Base-by-base conservation (phyloP, 1,140 invertebrate genomes). In the Megalonaias nervosa region DNA sequence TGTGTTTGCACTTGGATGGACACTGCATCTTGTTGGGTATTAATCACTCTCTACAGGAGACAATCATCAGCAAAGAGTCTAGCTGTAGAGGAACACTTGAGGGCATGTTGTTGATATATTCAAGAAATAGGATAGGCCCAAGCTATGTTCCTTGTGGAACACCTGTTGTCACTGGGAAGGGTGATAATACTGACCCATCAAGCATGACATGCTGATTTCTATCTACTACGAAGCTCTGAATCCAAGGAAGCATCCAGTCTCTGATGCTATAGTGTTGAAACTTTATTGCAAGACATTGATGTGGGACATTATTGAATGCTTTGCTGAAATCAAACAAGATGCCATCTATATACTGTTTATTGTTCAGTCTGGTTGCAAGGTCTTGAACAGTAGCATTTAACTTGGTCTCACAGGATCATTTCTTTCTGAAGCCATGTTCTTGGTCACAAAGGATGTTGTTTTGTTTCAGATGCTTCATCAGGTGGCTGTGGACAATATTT, bases 81-180 rank as follows among this genome's bases (percentile, higher is more conserved):
- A 21, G 6, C 57, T 14, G 21, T 55, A 26, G 61, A 69, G n/a
- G 15, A 19, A 75, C 62, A 23, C 0, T 1, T 14, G 16, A 11
- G 12, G 62, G 61, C 13, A 77, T 19, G 60, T 82, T 74, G 38
- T 79, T 82, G 16, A 77, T 78, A 56, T 74, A 82, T 14, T 82
- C 4, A 15, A 82, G n/a, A 56, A 78, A 82, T 59, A 82, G 62
- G 19, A 78, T 9, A 15, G 80, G 80, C 11, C 71, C 79, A 11
- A 82, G 48, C 23, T 74, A 26, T 15, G 67, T 73, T 19, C 80
- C 80, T 64, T 82, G 80, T 14, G 81, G 75, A 11, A 82, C 81
- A 19, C 80, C 69, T n/a, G 65, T 60, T 6, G 59, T 31, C 5
- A 81, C 75, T 17, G 19, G 12, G 21, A 48, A 12, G 26, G 48